phyloP scores from a whole-genome alignment of 2,113 vertebrate genomes.

The Rattus norvegicus region GRCr8 NC_086034.1:43112001-43112500 shows the following conservation, averaged over 20 bases:
- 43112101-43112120: background rate
- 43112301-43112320: background rate
- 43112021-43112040: conserved; percentile 19
- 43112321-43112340: background rate
- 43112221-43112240: conserved; percentile 6
- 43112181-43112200: background rate
- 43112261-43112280: background rate
- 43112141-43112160: conserved; percentile 11
- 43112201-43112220: conserved; percentile 25
- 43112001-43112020: background rate
- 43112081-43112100: conserved; percentile 45
- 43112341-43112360: background rate
- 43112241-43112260: background rate
- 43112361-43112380: background rate
- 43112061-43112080: conserved; percentile 8
- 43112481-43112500: background rate
- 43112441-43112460: background rate
- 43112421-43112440: background rate
- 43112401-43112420: background rate
- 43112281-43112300: background rate
- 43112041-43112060: background rate
- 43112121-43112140: background rate
- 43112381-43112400: background rate
- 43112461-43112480: background rate
- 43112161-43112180: conserved; percentile 11